A percentile compares a stretch with the other conserved stretches of the same genome.
Evolutionary conservation across 2,888 invertebrate species (phyloP).

Genomic region (Arenicola marina): DNA sequence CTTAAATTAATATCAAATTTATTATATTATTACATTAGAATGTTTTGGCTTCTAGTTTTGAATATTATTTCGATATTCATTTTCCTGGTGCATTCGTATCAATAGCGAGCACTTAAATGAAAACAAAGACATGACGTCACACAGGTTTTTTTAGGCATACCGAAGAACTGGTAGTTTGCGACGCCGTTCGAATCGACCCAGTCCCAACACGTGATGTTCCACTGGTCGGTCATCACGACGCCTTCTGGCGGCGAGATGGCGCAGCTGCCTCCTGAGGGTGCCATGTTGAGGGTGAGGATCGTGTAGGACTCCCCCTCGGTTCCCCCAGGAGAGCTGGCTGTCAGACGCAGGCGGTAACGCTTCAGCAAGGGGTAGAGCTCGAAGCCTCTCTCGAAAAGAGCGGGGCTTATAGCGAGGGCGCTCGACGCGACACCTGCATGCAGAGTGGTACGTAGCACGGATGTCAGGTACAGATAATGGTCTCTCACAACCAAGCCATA

Average conservation of each 20-base stretch:
- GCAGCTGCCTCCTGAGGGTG: background rate
- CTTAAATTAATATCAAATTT: no score
- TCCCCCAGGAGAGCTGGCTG: background rate
- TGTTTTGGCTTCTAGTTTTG: no score
- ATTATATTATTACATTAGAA: no score
- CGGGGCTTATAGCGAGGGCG: background rate
- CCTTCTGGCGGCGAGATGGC: background rate
- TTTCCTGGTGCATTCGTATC: no score
- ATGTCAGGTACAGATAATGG: no score
- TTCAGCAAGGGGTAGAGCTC: background rate
- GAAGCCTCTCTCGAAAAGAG: background rate
- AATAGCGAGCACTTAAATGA: no score
- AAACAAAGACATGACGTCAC: no score
- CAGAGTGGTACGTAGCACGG: no score
- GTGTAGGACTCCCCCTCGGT: background rate
- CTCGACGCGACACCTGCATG: no score
- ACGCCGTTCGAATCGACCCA: background rate
- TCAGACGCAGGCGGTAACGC: background rate
- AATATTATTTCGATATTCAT: no score
- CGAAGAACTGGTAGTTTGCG: background rate
- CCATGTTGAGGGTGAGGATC: background rate
- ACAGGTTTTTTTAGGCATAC: no score
- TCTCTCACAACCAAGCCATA: no score
- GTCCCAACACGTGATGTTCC: background rate
- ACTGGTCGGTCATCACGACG: background rate